These are phyloP conservation scores for Iphiclides podalirius DNA, from an alignment of 2,888 invertebrate genomes.

Conservation along the genomic window DNA sequence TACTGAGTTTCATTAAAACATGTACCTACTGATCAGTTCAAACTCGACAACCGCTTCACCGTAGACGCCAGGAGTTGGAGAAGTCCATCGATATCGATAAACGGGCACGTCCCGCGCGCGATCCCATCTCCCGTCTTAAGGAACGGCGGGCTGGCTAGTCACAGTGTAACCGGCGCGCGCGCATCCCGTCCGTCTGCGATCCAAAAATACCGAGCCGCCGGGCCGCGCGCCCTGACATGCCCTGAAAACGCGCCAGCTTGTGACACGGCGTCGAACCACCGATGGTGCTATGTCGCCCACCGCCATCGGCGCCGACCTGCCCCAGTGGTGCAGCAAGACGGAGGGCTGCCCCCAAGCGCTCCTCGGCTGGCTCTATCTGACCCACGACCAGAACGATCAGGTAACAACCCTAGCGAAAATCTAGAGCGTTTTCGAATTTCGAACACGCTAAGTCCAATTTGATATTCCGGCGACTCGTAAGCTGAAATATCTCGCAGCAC, in stretches of 20 bases:
- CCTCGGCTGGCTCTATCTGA: slow-evolving; percentile 68
- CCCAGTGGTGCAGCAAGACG: slow-evolving; percentile 68
- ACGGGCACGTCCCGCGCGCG: slow-evolving; percentile 41
- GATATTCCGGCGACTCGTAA: too few species aligned
- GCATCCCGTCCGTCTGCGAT: slow-evolving; percentile 57
- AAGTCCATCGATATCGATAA: slow-evolving; percentile 10
- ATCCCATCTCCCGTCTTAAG: slow-evolving; percentile 69
- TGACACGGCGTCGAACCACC: slow-evolving; percentile 29
- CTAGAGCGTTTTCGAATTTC: not conserved
- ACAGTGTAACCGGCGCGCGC: slow-evolving; percentile 63
- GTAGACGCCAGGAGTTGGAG: slow-evolving; percentile 34
- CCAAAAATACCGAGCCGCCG: slow-evolving; percentile 67
- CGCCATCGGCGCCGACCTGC: slow-evolving; percentile 63
- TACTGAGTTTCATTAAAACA: too few species aligned
- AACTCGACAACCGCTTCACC: too few species aligned
- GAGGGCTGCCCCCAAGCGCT: slow-evolving; percentile 63
- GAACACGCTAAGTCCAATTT: too few species aligned
- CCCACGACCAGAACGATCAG: slow-evolving; percentile 71
- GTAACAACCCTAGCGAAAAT: slow-evolving; percentile 35
- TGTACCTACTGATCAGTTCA: too few species aligned
- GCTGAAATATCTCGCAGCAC: too few species aligned
- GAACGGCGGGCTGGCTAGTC: slow-evolving; percentile 66
- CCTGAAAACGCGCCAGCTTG: slow-evolving; percentile 35
- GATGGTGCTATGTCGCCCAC: slow-evolving; percentile 69
- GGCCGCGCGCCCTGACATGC: slow-evolving; percentile 52